Base-by-base conservation (phyloP, 2,888 invertebrate genomes). In the Xylota sylvarum region DNA sequence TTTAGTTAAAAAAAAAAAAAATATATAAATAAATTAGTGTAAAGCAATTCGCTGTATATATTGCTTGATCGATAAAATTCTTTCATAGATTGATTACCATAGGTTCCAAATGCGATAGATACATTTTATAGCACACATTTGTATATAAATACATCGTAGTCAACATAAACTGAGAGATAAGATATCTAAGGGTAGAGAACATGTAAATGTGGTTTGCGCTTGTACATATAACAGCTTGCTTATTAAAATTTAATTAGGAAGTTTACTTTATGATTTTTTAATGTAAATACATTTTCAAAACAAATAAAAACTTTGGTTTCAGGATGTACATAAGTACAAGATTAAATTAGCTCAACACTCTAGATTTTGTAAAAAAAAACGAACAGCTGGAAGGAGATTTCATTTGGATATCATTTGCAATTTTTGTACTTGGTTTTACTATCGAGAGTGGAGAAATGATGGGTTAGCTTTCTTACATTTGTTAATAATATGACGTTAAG, bases 31-130 rank as follows among this genome's bases (percentile, higher is more conserved):
- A 12, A 27, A 14, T 23, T 48, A 48, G 65, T 50, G 19, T 17
- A 3, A 48, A 14, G 4, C 14, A 19, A 40, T 14, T 6, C 12
- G 43, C 43, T 56, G 55, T 69, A 69, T 1, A 52, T 52, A 32
- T 43, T 55, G 69, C 69, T 69, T 69, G 69, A 69, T 69, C 69
- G 69, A 69, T 69, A 55, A 55, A 40, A 40, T 10, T 37, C 32
- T 37, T 10, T 23, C 19, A 35, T 17, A 62, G 43, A 14, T 23
- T 69, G 23, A 69, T 55, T 55, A 19, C 48, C 19, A 23, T 37
- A 23, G 50, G 12, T 19, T 35, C 19, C 32, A 12, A 23, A 19
- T 50, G n/a, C 5, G n/a, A 37, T 48, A 19, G 14, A 14, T 37
- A n/a, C 30, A 10, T 19, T n/a, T 37, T 40, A 7, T 10, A 48